Evolutionary conservation across 2,888 invertebrate genomes (phyloP).

Genomic region (Agrochola circellaris): DNA sequence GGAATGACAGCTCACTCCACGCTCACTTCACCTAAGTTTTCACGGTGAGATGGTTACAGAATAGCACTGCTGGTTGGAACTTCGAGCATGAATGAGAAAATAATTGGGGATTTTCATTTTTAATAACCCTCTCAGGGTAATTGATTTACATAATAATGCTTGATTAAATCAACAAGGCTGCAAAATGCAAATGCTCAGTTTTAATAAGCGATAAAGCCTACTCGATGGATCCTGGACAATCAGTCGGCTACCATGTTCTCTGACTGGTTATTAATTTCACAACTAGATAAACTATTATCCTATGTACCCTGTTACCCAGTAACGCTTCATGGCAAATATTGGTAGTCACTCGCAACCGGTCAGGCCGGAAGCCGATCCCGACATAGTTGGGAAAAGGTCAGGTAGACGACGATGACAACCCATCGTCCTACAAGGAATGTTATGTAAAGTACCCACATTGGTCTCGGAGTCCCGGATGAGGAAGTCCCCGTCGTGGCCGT

Average conservation of each 20-base stretch:
- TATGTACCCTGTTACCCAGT: not conserved
- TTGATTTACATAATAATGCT: not conserved
- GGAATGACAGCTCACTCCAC: too few species aligned
- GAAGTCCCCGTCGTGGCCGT: constrained; percentile 99
- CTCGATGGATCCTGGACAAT: too few species aligned
- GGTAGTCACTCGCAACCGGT: too few species aligned
- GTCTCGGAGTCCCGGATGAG: constrained; percentile 99
- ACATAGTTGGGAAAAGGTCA: not conserved
- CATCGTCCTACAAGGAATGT: not conserved
- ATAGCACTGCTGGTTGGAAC: too few species aligned
- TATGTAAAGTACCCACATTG: constrained; percentile 92
- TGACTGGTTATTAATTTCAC: not conserved
- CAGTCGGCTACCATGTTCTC: not conserved
- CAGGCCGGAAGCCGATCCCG: not conserved
- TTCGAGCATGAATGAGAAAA: not conserved
- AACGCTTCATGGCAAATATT: not conserved
- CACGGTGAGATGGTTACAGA: too few species aligned
- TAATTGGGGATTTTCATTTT: not conserved
- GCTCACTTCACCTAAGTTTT: too few species aligned
- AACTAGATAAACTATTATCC: not conserved
- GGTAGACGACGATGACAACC: too few species aligned
- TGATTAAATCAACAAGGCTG: not conserved
- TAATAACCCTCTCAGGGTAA: not conserved
- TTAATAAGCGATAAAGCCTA: too few species aligned
- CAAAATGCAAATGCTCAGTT: not conserved